Evolutionary conservation across 2,888 invertebrate genomes (phyloP).

Genomic region (Amblyteles armatorius): DNA sequence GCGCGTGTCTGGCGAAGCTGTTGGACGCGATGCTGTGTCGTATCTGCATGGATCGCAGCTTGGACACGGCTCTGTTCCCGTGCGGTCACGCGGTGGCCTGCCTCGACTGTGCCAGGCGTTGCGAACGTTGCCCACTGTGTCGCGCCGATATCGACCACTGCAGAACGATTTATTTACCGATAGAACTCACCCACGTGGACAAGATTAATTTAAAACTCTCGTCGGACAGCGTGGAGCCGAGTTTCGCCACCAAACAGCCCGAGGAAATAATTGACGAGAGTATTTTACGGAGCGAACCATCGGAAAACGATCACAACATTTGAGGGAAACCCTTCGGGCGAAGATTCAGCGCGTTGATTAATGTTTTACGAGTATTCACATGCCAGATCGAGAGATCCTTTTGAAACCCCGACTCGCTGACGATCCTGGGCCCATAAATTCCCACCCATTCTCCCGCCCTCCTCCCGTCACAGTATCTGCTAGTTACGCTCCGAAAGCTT

Average conservation of each 20-base stretch:
- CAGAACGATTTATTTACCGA: slow-evolving; percentile 90
- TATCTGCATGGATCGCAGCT: slow-evolving; percentile 94
- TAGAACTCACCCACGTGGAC: slow-evolving; percentile 85
- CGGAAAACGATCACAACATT: slow-evolving; percentile 75
- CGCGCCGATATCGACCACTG: slow-evolving; percentile 89
- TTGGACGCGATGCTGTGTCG: slow-evolving; percentile 92
- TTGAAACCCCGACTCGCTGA: slow-evolving; percentile 36
- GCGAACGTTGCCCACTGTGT: slow-evolving; percentile 91
- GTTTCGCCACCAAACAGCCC: slow-evolving; percentile 70
- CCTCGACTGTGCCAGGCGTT: slow-evolving; percentile 90
- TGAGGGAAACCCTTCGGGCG: slow-evolving; percentile 74
- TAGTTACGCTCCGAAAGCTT: slow-evolving; percentile 19
- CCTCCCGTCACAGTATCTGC: slow-evolving; percentile 26
- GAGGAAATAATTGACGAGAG: slow-evolving; percentile 75
- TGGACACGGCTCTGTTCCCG: slow-evolving; percentile 94
- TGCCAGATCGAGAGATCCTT: slow-evolving; percentile 75
- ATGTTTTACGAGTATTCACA: slow-evolving; percentile 77
- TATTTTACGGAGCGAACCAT: slow-evolving; percentile 71
- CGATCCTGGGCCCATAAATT: slow-evolving; percentile 6
- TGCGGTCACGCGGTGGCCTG: slow-evolving; percentile 96
- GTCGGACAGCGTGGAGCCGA: slow-evolving; percentile 71
- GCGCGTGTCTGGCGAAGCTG: slow-evolving; percentile 86
- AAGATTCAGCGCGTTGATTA: slow-evolving; percentile 72
- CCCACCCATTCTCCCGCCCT: not conserved
- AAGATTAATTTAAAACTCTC: slow-evolving; percentile 77